Evolutionary conservation across 2,888 invertebrate species (phyloP), one percentile per base, ranked within the genome.

Genomic region (Spilarctia lutea): DNA sequence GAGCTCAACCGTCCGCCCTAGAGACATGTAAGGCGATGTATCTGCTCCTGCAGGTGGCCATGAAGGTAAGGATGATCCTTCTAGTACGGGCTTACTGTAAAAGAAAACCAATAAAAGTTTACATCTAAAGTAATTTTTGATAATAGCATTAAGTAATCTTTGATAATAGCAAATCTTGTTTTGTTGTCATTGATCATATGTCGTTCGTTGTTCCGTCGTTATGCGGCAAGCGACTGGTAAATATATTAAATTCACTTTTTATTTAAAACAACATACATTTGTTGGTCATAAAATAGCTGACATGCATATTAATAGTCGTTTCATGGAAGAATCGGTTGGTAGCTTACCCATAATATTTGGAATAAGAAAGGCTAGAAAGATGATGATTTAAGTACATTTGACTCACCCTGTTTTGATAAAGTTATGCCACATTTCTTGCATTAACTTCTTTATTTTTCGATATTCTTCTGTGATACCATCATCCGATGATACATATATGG

Each of bases 341-440:
- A n/a, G n/a, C n/a, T n/a, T n/a, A n/a, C n/a, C n/a, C n/a, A n/a
- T n/a, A n/a, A n/a, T n/a, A n/a, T n/a, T n/a, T 33, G 33, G 4
- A 33, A 2, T 33, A 4, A 4, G 2, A 33, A 35, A 35, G 35
- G 6, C 35, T 35, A 35, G 35, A 7, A 35, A 35, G 35, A 35
- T 35, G 7, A 35, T 35, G 35, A 35, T n/a, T 10, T n/a, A 30
- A 63, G 18, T 63, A 63, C 4, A 30, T 63, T 63, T 63, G 48
- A 73, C 88, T 85, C 79, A 91, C 91, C 91, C 89, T 13, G 85
- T 87, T 73, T 82, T 89, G 16, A 91, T 85, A 71, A 91, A 92
- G 71, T 89, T 89, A 6, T 83, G 79, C 91, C 91, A 91, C 18
- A 91, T 76, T 68, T 88, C 82, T 69, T 88, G 81, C 13, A 88